Percentiles rank a stretch among this genome's conserved stretches.
Conservation (phyloP, 2,888 invertebrate genomes). For the Drosophila incognita region DNA sequence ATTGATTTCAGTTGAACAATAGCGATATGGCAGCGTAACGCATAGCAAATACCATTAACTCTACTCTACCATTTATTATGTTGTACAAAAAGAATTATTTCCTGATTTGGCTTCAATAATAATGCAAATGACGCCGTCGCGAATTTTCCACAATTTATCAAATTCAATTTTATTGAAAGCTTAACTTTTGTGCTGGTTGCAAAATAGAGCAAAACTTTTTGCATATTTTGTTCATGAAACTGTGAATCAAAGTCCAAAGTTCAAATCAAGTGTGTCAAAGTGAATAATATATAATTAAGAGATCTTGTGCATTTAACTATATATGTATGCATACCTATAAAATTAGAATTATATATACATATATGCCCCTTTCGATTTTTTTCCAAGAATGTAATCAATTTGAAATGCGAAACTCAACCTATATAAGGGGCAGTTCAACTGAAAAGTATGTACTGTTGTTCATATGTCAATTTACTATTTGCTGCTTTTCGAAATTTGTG, state of each 20-base stretch:
- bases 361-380: no score
- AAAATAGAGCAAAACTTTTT: neutral
- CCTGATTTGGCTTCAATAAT: neutral
- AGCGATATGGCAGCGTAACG: constrained; percentile 19
- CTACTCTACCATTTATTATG: constrained; percentile 15
- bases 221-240: neutral
- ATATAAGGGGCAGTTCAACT: neutral
- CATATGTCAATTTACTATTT: neutral
- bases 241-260: neutral
- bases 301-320: neutral
- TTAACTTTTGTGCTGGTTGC: neutral
- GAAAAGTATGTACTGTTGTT: neutral
- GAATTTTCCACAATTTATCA: neutral
- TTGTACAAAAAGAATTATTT: neutral
- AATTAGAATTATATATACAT: neutral
- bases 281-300: neutral
- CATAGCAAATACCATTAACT: constrained; percentile 10
- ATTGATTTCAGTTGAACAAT: constrained; percentile 26
- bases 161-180: neutral
- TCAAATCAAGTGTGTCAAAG: neutral
- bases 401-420: neutral
- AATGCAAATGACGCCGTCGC: neutral
- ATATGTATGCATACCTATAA: neutral
- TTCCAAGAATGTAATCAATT: constrained; percentile 1
- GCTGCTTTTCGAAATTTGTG: neutral